These are phyloP conservation scores for Xylota segnis DNA, from an alignment of 2,888 invertebrate genomes.

Conservation along the genomic window DNA sequence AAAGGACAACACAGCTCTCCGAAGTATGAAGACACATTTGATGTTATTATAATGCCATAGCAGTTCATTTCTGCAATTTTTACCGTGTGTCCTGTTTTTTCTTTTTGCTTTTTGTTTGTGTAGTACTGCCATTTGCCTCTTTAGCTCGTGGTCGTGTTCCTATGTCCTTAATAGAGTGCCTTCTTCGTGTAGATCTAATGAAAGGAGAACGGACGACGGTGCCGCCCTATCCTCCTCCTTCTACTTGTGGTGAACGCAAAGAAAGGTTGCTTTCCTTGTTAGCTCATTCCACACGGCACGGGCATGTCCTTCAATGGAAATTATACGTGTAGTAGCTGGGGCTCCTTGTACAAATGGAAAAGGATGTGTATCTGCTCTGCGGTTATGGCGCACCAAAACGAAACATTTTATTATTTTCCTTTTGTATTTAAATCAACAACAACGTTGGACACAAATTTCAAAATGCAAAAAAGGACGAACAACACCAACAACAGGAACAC, in stretches of 20 bases:
- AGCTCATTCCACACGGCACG: slow-evolving; percentile 30
- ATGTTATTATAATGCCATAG: slow-evolving; percentile 76
- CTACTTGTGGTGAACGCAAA: slow-evolving; percentile 51
- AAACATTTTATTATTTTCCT: slow-evolving; percentile 70
- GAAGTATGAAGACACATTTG: slow-evolving; percentile 74
- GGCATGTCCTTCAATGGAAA: slow-evolving; percentile 65
- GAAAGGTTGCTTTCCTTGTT: slow-evolving; percentile 32
- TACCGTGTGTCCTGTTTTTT: slow-evolving; percentile 21
- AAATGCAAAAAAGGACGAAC: slow-evolving; percentile 39
- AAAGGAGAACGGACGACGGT: slow-evolving; percentile 49
- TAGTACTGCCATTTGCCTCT: slow-evolving; percentile 32
- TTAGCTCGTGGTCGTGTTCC: slow-evolving; percentile 58
- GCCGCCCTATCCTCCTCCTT: slow-evolving; percentile 20
- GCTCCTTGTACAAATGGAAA: slow-evolving; percentile 57
- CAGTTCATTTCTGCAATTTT: slow-evolving; percentile 71
- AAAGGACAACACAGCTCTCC: slow-evolving; percentile 2
- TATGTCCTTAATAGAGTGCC: slow-evolving; percentile 69
- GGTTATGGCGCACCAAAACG: slow-evolving; percentile 68
- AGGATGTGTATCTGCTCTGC: slow-evolving; percentile 74
- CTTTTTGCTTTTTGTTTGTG: not conserved
- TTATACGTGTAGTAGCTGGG: slow-evolving; percentile 65
- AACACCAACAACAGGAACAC: slow-evolving; percentile 29
- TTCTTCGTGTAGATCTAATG: slow-evolving; percentile 72
- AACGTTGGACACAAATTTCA: slow-evolving; percentile 47
- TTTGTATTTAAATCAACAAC: slow-evolving; percentile 48